Percentiles rank a stretch among this genome's conserved stretches.
Conservation (phyloP, 2,797 vertebrate species). For the Sebastes diaconus region DNA sequence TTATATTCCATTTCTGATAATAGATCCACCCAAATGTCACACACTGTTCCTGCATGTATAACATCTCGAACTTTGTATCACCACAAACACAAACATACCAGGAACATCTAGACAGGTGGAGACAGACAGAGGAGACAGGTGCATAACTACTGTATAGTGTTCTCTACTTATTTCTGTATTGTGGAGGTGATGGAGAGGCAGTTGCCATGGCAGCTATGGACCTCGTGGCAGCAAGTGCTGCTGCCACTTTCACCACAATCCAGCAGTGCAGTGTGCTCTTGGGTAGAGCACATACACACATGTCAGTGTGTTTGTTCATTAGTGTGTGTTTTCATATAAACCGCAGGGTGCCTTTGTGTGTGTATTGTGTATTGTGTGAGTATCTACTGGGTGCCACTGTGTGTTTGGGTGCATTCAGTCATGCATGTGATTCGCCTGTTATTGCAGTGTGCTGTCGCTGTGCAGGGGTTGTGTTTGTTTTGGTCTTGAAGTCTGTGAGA, state of each 20-base stretch:
- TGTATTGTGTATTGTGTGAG: constrained; percentile 8
- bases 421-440: constrained; percentile 37
- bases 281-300: background rate
- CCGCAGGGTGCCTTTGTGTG: constrained; percentile 11
- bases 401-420: constrained; percentile 36
- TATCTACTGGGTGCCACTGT: constrained; percentile 12
- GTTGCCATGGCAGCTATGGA: constrained; percentile 72
- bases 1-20: too few relatives aligned
- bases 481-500: background rate
- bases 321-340: constrained; percentile 17
- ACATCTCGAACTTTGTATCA: background rate
- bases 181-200: constrained; percentile 53
- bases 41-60: background rate
- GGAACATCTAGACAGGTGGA: constrained; percentile 3
- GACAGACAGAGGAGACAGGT: constrained; percentile 20
- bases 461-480: constrained; percentile 5
- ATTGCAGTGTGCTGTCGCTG: constrained; percentile 9
- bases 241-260: constrained; percentile 32
- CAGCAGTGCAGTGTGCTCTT: constrained; percentile 14
- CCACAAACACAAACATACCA: background rate
- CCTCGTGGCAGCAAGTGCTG: constrained; percentile 55
- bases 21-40: too few relatives aligned
- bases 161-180: constrained; percentile 26
- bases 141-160: constrained; percentile 8
- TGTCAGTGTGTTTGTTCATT: background rate